Conservation (phyloP, 2,888 invertebrate species). For the Yponomeuta cagnagella region DNA sequence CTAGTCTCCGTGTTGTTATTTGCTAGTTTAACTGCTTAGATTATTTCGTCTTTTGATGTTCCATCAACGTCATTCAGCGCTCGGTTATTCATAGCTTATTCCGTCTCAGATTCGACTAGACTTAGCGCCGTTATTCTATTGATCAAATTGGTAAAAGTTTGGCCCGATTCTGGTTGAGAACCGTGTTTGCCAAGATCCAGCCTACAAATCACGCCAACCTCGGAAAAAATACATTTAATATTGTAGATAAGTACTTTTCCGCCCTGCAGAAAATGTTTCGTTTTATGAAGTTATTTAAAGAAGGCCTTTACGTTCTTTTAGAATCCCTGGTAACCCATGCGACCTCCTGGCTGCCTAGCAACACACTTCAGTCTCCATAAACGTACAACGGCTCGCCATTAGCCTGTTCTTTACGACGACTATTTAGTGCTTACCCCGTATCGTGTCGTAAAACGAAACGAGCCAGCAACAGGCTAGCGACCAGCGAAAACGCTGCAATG, state of each 20-base stretch:
- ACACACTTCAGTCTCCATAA: background rate
- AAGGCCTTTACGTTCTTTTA: no score
- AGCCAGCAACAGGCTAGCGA: background rate
- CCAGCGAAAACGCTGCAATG: background rate
- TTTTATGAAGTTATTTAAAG: no score
- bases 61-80: background rate
- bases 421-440: background rate
- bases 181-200: no score
- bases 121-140: no score
- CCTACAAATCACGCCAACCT: no score
- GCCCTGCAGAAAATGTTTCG: no score
- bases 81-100: background rate
- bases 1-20: background rate
- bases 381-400: background rate
- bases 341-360: background rate
- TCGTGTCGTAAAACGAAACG: background rate
- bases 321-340: background rate
- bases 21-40: background rate
- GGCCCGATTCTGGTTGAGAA: no score
- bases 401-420: background rate
- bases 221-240: no score
- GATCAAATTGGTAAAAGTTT: no score
- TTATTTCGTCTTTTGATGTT: background rate
- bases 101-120: background rate
- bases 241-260: no score